Conservation (phyloP, 2,797 vertebrate genomes). For the Poecilia wingei region DNA sequence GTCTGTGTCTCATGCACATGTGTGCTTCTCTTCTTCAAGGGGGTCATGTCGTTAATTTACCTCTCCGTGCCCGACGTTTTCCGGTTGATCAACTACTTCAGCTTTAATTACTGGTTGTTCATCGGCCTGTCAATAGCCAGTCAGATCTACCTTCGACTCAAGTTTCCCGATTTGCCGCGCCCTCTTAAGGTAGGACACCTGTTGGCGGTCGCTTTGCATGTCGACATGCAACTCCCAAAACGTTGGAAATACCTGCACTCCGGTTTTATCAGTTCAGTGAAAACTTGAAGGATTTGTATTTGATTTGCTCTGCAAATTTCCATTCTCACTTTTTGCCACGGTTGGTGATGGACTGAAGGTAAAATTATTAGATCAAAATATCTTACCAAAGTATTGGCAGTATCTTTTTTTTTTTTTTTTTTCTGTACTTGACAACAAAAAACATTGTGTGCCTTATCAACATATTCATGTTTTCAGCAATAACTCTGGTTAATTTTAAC, state of each 20-base stretch:
- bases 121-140: slow-evolving; percentile 85
- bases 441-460: neutral
- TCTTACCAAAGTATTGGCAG: neutral
- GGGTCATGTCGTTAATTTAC: slow-evolving; percentile 82
- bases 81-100: slow-evolving; percentile 87
- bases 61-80: slow-evolving; percentile 84
- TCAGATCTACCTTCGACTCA: slow-evolving; percentile 84
- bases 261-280: neutral
- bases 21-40: slow-evolving; percentile 62
- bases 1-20: neutral
- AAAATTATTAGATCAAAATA: neutral
- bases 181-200: slow-evolving; percentile 79
- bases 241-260: neutral
- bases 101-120: slow-evolving; percentile 89
- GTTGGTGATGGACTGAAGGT: neutral
- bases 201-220: neutral
- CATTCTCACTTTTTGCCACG: neutral
- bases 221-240: neutral
- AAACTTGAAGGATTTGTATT: neutral
- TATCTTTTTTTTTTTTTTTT: neutral
- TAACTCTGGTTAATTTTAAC: neutral
- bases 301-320: neutral
- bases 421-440: slow-evolving; percentile 14
- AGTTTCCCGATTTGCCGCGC: slow-evolving; percentile 77
- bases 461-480: slow-evolving; percentile 17